Evolutionary conservation across 2,113 vertebrate species (phyloP), one percentile per base, ranked within the genome.

Genomic region (Dipodomys spectabilis): DNA sequence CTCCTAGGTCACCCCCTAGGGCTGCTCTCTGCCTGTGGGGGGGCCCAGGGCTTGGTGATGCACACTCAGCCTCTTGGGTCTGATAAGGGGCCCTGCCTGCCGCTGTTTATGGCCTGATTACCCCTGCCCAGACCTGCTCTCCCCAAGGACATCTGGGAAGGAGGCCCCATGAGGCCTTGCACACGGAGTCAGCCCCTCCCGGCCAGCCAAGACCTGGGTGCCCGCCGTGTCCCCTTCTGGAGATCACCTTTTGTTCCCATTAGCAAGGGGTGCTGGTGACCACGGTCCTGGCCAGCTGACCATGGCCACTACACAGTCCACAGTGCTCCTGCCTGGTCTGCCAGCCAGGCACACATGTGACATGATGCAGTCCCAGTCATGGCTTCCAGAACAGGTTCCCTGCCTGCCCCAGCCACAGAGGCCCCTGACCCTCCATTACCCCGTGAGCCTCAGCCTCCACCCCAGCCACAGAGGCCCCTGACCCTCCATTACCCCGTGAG

Each of bases 1-100:
- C 15, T 16, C 16, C 53, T 16, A 16, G 53, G 16, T 57, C 53
- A 57, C 53, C 49, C 12, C 49, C 12, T 9, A 53, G 49, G 49
- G 39, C 39, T 39, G 39, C 35, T 10, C 19, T 72, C 64, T 7
- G 12, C 82, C 80, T 16, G 39, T 44, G 0, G 11, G 82, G 82
- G 20, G 88, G 45, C 91, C 83, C 68, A 60, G 32, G 77, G 64
- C 86, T 53, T 4, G 1, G 22, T 13, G 0, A 6, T 86, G 94
- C 96, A 94, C 30, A 78, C 87, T 95, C 95, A 96, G 94, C 95
- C 57, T 69, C 77, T 75, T 68, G 74, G 69, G 23, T 49, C 62
- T 84, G 89, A 84, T 92, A 92, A 84, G 88, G 27, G 78, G 68
- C 93, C 60, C 69, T 28, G 35, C 49, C 44, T 65, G 4, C 9